Base-by-base conservation (phyloP, 2,888 invertebrate genomes). In the Macrophya annulata region DNA sequence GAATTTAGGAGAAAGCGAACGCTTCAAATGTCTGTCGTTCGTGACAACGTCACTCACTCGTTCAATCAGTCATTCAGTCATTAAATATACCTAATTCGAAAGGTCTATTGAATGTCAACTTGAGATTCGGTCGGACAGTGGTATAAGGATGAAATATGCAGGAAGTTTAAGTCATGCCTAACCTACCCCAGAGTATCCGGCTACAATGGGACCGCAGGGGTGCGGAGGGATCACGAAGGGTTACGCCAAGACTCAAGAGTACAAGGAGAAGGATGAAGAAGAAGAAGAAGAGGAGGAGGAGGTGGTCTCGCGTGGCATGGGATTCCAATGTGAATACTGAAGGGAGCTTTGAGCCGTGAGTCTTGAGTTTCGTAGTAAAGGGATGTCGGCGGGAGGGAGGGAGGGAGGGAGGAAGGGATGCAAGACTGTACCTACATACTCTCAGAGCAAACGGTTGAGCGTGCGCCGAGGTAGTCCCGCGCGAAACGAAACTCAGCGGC, bases 401-500 rank as follows among this genome's bases (percentile, higher is more conserved):
- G 59, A 82, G 65, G n/a, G n/a, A n/a, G n/a, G 68, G 82, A 17
- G 31, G 65, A 43, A 81, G 37, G 65, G 68, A 81, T 3, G 77
- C 77, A 77, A 55, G 43, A 62, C 62, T 17, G 59, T 81, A 81
- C 62, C 62, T 62, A 59, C 81, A 15, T 77, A 77, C 48, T 40
- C 37, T 21, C 40, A 59, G 62, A 59, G 81, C 62, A 81, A 83
- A 83, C 31, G 83, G 68, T 83, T 48, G 83, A 48, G 83, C 83
- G 51, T 83, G 83, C 83, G 83, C 83, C 83, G 83, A 83, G 68
- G 48, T 65, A 25, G 83, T 83, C 65, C 83, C 83, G 83, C 83
- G 83, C 83, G 68, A 83, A 83, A 83, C 83, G 83, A 83, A 83
- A 83, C 68, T 59, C 83, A n/a, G 40, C 43, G 81, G 17, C 68